phyloP scores from a whole-genome alignment of 2,888 invertebrate genomes.

The Zeuzera pyrina region DNA sequence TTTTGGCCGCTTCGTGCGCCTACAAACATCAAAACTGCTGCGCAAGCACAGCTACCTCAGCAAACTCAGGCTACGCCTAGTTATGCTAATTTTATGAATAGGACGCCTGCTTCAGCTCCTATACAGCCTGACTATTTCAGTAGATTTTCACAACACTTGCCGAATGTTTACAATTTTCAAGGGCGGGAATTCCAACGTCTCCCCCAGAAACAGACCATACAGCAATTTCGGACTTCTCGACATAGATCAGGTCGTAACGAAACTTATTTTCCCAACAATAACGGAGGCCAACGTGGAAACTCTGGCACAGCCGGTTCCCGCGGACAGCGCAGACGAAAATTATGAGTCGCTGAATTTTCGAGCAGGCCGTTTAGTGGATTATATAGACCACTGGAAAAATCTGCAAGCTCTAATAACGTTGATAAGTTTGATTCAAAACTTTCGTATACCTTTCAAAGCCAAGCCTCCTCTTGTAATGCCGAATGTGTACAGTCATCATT shows the following conservation, averaged over 20 bases:
- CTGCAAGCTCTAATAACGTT: conserved; percentile 4
- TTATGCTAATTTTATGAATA: no score
- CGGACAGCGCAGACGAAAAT: background rate
- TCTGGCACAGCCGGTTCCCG: background rate
- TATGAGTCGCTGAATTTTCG: background rate
- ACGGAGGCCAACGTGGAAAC: conserved; percentile 1
- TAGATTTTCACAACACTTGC: conserved; percentile 4
- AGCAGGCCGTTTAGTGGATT: conserved; percentile 1
- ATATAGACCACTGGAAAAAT: no score
- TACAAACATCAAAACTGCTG: no score
- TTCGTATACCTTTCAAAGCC: conserved; percentile 7
- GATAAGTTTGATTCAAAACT: conserved; percentile 7
- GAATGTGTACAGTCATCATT: background rate
- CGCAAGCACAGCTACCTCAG: background rate
- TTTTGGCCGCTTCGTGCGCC: no score
- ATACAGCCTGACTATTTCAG: conserved; percentile 4
- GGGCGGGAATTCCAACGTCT: conserved; percentile 6
- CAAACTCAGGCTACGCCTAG: no score
- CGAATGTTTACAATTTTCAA: conserved; percentile 6
- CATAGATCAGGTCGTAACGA: conserved; percentile 1
- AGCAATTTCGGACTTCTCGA: conserved; percentile 1
- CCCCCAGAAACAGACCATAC: background rate
- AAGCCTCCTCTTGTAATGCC: conserved; percentile 5
- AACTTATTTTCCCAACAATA: conserved; percentile 1
- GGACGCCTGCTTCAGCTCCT: conserved; percentile 7